These are phyloP conservation scores for Pteropus rufus DNA, from an alignment of 2,797 vertebrate species.

Conservation along the genomic window DNA sequence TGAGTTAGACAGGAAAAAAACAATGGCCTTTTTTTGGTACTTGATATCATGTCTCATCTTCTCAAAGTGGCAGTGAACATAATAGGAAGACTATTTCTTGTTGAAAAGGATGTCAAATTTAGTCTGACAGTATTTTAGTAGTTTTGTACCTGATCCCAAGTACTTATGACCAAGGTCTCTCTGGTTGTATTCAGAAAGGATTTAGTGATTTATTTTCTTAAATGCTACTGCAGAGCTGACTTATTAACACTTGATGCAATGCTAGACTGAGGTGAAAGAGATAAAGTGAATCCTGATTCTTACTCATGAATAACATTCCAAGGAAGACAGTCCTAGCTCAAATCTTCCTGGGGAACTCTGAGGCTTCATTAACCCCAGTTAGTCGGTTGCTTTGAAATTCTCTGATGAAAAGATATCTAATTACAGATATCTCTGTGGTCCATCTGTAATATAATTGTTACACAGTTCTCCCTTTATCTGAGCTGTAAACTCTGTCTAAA, in stretches of 20 bases:
- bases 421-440: background rate
- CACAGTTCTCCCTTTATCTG: background rate
- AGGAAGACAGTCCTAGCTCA: background rate
- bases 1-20: constrained; percentile 25
- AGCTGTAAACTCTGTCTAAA: background rate
- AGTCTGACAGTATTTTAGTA: background rate
- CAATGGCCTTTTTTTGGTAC: background rate
- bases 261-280: background rate
- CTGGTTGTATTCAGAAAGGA: background rate
- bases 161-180: background rate
- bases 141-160: background rate
- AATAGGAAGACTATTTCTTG: background rate
- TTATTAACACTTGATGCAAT: background rate
- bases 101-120: background rate
- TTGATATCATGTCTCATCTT: constrained; percentile 6
- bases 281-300: background rate
- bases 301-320: background rate
- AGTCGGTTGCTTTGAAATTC: background rate
- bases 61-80: background rate
- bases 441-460: background rate
- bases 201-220: background rate
- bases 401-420: background rate
- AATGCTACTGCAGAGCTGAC: background rate
- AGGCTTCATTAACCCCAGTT: background rate
- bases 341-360: background rate